A percentile compares a stretch with the other conserved stretches of the same genome.
Conservation (phyloP, 2,888 invertebrate species). For the Argyresthia goedartella region DNA sequence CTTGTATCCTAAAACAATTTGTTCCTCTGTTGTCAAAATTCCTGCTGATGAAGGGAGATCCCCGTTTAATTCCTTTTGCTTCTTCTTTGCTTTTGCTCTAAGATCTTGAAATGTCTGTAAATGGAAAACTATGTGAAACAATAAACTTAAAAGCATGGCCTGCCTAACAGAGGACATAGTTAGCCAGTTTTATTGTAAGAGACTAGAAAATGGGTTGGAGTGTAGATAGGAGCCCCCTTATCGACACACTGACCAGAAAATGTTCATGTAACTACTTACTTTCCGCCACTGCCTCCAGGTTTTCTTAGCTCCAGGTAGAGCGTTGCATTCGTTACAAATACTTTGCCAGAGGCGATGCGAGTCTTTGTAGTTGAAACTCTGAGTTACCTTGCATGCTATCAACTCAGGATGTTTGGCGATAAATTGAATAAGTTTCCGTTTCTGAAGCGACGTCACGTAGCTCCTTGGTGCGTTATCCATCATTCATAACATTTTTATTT, state of each 20-base stretch:
- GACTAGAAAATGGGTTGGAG: no score
- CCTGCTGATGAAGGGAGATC: slow-evolving; percentile 27
- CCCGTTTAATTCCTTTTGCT: slow-evolving; percentile 28
- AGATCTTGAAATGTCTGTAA: slow-evolving; percentile 60
- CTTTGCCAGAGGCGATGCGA: slow-evolving; percentile 46
- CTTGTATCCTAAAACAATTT: slow-evolving; percentile 41
- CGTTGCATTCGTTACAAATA: slow-evolving; percentile 49
- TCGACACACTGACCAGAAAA: no score
- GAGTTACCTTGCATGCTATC: slow-evolving; percentile 39
- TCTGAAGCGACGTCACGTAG: slow-evolving; percentile 43
- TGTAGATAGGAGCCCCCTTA: no score
- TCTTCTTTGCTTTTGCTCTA: slow-evolving; percentile 42
- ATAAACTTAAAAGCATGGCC: no score
- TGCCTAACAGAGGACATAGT: no score
- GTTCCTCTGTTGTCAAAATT: slow-evolving; percentile 35
- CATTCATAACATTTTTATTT: neutral
- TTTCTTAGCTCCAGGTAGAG: slow-evolving; percentile 49
- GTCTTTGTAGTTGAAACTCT: slow-evolving; percentile 41
- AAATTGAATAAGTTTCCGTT: slow-evolving; percentile 47
- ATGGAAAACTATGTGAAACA: slow-evolving; percentile 6
- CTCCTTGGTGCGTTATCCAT: slow-evolving; percentile 21
- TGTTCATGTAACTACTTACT: slow-evolving; percentile 31
- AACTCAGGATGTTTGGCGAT: slow-evolving; percentile 47
- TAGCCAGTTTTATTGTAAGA: no score
- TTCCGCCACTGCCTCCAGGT: slow-evolving; percentile 61